Evolutionary conservation across 2,888 invertebrate species (phyloP).

Genomic region (Ennomos quercinarius): DNA sequence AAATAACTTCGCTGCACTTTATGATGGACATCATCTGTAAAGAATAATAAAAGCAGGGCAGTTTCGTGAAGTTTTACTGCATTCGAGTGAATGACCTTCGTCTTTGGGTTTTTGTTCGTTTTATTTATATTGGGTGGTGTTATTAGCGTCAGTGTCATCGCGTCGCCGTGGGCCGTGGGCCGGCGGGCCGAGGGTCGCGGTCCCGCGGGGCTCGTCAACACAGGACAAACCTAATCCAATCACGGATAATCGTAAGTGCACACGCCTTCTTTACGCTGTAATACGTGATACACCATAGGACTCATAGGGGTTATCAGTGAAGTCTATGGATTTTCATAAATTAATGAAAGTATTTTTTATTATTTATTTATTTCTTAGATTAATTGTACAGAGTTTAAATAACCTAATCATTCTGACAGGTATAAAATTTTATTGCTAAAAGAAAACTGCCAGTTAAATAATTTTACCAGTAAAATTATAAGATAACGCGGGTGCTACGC

Average conservation of each 20-base stretch:
- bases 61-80: slow-evolving; percentile 59
- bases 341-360: no score
- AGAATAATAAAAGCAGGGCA: slow-evolving; percentile 57
- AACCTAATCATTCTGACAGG: no score
- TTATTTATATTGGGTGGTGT: slow-evolving; percentile 61
- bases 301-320: slow-evolving; percentile 21
- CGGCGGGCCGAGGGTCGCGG: slow-evolving; percentile 51
- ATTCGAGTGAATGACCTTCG: slow-evolving; percentile 51
- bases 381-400: no score
- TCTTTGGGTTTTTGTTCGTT: slow-evolving; percentile 64
- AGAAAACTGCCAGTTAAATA: no score
- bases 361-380: no score
- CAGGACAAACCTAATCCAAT: slow-evolving; percentile 88
- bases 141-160: slow-evolving; percentile 68
- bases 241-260: slow-evolving; percentile 73
- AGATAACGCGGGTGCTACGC: slow-evolving; percentile 51
- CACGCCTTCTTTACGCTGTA: slow-evolving; percentile 65
- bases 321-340: slow-evolving; percentile 1
- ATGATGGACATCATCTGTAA: slow-evolving; percentile 52
- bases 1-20: slow-evolving; percentile 42
- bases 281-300: slow-evolving; percentile 39
- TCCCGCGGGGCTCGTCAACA: slow-evolving; percentile 88
- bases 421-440: no score
- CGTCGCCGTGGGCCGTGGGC: slow-evolving; percentile 62
- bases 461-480: slow-evolving; percentile 46